Evolutionary conservation across 2,113 vertebrate species (phyloP).

Genomic region (Ictidomys tridecemlineatus): DNA sequence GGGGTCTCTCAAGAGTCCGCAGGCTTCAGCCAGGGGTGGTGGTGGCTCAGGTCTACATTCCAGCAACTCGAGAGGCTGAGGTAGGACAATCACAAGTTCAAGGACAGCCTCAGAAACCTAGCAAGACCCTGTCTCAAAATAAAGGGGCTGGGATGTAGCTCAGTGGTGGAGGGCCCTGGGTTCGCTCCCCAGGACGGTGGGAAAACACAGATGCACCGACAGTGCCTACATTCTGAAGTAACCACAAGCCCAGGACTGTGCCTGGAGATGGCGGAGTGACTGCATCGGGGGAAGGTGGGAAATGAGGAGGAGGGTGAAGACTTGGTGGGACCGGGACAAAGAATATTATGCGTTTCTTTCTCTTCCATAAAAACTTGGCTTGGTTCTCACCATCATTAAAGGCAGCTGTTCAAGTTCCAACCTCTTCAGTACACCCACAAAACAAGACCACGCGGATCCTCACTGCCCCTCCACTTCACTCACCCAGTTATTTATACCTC

Average conservation of each 20-base stretch:
- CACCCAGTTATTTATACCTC: background rate
- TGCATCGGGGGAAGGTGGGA: background rate
- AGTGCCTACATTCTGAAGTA: conserved; percentile 89
- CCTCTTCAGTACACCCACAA: conserved; percentile 75
- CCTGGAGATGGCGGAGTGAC: background rate
- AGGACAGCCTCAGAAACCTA: too few relatives aligned
- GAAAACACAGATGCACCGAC: too few relatives aligned
- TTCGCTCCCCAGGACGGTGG: too few relatives aligned
- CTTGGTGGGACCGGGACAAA: conserved; percentile 48
- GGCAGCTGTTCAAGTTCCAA: background rate
- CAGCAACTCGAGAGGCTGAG: too few relatives aligned
- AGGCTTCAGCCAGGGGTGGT: too few relatives aligned
- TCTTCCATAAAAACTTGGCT: conserved; percentile 58
- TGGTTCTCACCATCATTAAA: background rate
- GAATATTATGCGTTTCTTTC: conserved; percentile 67
- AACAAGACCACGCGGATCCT: conserved; percentile 67
- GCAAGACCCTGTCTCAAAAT: too few relatives aligned
- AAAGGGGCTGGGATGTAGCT: too few relatives aligned
- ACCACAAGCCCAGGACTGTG: conserved; percentile 23
- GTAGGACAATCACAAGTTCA: too few relatives aligned
- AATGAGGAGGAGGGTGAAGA: background rate
- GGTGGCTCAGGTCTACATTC: too few relatives aligned
- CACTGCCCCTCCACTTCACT: background rate
- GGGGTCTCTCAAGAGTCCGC: conserved; percentile 81
- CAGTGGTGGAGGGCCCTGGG: too few relatives aligned